Conservation (phyloP, 2,113 vertebrate species). For the Cisticola juncidis region DNA sequence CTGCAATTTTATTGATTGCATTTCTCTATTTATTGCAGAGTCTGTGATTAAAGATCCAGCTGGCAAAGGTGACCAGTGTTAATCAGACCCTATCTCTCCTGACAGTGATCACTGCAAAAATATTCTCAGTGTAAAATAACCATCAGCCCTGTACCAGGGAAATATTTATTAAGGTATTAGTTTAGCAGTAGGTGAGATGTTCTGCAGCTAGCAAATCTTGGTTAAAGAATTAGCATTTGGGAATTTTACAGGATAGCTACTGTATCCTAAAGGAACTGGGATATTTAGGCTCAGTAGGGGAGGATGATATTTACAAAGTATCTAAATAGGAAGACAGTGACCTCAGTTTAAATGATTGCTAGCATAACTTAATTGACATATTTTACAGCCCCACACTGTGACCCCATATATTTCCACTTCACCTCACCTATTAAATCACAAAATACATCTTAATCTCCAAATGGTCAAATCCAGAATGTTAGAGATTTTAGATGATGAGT, state of each 20-base stretch:
- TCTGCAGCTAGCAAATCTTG: background rate
- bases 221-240: background rate
- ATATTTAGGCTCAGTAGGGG: background rate
- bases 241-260: background rate
- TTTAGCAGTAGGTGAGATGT: background rate
- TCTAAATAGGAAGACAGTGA: background rate
- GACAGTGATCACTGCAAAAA: background rate
- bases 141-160: background rate
- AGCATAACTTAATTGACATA: background rate
- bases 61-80: background rate
- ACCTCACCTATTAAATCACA: background rate
- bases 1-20: background rate
- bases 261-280: background rate
- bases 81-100: conserved; percentile 1
- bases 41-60: background rate
- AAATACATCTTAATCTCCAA: background rate
- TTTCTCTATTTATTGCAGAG: background rate
- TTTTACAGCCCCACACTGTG: background rate
- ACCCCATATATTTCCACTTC: background rate
- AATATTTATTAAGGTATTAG: background rate
- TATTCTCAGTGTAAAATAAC: background rate
- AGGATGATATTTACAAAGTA: background rate
- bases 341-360: background rate
- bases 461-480: background rate
- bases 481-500: background rate